Conservation (phyloP, 2,113 vertebrate genomes). For the Anguilla japonica region DNA sequence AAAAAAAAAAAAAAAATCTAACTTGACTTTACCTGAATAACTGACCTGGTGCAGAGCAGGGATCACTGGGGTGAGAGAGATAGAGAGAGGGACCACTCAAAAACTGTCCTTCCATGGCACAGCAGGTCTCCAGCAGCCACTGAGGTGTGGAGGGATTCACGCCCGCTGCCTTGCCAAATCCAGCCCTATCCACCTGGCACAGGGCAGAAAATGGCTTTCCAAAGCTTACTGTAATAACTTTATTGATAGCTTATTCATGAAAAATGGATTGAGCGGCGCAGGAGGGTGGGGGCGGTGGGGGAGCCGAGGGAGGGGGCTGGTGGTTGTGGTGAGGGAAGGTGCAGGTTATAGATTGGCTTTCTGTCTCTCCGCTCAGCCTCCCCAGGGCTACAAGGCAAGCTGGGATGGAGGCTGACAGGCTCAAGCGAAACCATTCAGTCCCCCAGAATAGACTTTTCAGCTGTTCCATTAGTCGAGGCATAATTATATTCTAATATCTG, state of each 20-base stretch:
- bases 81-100: not conserved
- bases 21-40: not conserved
- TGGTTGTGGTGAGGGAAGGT: not conserved
- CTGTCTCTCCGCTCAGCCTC: conserved; percentile 24
- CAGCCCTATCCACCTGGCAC: not conserved
- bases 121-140: conserved; percentile 6
- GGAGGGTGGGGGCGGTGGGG: not conserved
- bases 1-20: not conserved
- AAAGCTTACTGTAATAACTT: not conserved
- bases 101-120: not conserved
- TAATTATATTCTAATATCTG: conserved; percentile 70
- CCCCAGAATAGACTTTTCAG: conserved; percentile 68
- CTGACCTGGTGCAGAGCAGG: not conserved
- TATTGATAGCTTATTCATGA: conserved; percentile 10
- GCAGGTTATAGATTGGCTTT: not conserved
- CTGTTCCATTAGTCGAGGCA: conserved; percentile 71
- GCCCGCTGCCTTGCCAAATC: conserved; percentile 8
- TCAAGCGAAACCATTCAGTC: conserved; percentile 47
- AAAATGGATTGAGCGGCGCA: not conserved
- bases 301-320: not conserved
- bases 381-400: conserved; percentile 5
- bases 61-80: conserved; percentile 7
- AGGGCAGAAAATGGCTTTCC: not conserved
- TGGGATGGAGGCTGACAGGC: conserved; percentile 20
- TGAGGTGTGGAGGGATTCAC: not conserved